Percentiles rank a stretch among this genome's conserved stretches.
These are phyloP conservation scores for Callopanchax toddi DNA, from an alignment of 2,113 vertebrate genomes.

Conservation along the genomic window DNA sequence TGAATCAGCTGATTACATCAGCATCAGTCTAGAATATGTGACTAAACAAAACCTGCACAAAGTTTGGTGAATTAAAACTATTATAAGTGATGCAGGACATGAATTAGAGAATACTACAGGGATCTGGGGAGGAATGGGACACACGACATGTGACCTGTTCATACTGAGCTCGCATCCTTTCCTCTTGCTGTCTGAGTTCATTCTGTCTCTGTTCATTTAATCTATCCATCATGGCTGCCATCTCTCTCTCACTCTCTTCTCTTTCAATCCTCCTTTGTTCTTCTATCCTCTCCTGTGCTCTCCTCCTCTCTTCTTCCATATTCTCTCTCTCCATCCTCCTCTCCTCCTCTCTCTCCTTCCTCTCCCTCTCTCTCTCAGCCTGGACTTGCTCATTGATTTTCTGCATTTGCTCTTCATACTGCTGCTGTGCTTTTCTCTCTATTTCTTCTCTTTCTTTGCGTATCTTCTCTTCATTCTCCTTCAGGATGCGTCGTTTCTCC, in stretches of 20 bases:
- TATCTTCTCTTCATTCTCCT: neutral
- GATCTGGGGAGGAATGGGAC: no score
- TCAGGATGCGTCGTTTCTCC: slow-evolving; percentile 8
- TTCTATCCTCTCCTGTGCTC: neutral
- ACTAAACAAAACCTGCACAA: no score
- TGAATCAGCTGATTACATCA: no score
- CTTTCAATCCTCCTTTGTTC: neutral
- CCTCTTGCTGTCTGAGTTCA: neutral
- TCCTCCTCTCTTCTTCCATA: neutral
- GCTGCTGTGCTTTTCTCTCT: neutral
- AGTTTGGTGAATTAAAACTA: no score
- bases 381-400: neutral
- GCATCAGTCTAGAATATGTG: no score
- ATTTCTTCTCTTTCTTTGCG: neutral
- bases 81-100: no score
- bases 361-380: neutral
- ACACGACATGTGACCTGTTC: no score
- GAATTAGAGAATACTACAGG: no score
- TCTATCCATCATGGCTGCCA: neutral
- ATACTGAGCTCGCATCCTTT: neutral
- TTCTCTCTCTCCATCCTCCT: neutral
- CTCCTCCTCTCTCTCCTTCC: neutral
- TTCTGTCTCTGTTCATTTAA: neutral
- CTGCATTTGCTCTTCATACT: neutral
- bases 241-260: neutral